phyloP scores from a whole-genome alignment of 2,888 invertebrate species.

The Oligia strigilis region DNA sequence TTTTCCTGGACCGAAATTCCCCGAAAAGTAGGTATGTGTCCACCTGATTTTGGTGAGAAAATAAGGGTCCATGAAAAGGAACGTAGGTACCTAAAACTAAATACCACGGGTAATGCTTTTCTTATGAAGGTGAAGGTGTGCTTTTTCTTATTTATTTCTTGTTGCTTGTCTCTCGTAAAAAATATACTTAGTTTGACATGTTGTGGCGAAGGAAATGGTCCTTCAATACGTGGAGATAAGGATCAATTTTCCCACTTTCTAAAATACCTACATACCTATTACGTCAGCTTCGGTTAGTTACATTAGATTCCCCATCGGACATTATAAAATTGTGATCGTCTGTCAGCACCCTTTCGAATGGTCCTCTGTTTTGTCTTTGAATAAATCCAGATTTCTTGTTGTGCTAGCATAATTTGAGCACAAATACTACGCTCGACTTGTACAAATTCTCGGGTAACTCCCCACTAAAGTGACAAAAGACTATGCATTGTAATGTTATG shows the following conservation, averaged over 20 bases:
- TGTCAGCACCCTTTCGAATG: not conserved
- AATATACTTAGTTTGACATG: too few relatives aligned
- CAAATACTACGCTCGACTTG: slow-evolving; percentile 69
- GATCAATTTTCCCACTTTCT: not conserved
- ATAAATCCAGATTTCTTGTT: slow-evolving; percentile 45
- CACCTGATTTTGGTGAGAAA: slow-evolving; percentile 65
- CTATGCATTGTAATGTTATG: slow-evolving; percentile 73
- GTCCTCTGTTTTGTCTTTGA: not conserved
- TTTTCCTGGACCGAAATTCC: slow-evolving; percentile 48
- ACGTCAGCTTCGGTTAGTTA: not conserved
- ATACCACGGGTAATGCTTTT: slow-evolving; percentile 56
- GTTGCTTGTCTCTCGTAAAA: not conserved
- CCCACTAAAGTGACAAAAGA: slow-evolving; percentile 71
- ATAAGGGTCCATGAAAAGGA: slow-evolving; percentile 61
- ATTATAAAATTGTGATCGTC: not conserved
- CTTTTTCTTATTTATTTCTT: slow-evolving; percentile 18
- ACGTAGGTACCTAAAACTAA: slow-evolving; percentile 56
- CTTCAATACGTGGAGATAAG: not conserved
- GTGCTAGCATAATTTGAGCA: slow-evolving; percentile 52
- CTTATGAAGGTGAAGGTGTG: slow-evolving; percentile 32
- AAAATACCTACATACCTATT: not conserved
- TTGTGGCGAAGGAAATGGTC: too few relatives aligned
- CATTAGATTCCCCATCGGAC: not conserved
- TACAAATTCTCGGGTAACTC: slow-evolving; percentile 69
- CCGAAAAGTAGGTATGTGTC: slow-evolving; percentile 57